Base-by-base conservation (phyloP, 1,140 invertebrate genomes). In the Brachionus asplanchnoidis region DNA sequence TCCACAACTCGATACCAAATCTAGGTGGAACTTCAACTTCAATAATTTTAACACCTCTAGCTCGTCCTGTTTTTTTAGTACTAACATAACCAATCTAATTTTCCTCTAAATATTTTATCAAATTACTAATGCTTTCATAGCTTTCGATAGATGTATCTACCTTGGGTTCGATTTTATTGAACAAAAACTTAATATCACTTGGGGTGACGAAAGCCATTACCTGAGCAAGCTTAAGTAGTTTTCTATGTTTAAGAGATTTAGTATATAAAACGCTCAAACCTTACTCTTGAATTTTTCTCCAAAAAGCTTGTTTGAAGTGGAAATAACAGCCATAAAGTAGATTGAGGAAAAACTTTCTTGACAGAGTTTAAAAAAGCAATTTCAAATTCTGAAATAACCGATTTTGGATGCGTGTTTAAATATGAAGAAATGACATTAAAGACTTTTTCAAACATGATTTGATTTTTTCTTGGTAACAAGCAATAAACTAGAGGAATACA, bases 201-300 rank as follows among this genome's bases (percentile, higher is more conserved):
- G 36, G 36, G 1, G 68, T 2, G 7, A 73, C n/a, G n/a, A 44
- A 73, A 73, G 36, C 36, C 17, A 0, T 73, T n/a, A n/a, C n/a
- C n/a, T n/a, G 28, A 73, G 68, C n/a, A 17, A 73, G 36, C 36
- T 73, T 73, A 9, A 73, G 36, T 40, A 73, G 17, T 73, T 73
- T 73, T 40, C 68, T 73, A 73, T 73, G 36, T 14, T 11, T 26
- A 68, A n/a, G 26, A 68, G 65, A 68, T 42, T 44, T 40, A 9
- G 26, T 40, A 40, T 20, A 73, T n/a, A 73, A 6, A n/a, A 17
- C n/a, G 28, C 44, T 78, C 7, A 78, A 50, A 40, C 75, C 46
- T 14, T 53, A 53, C 4, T 50, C 44, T 78, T 78, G 75, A 32
- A 78, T 78, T 53, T 78, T 78, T 78, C 75, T 50, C 75, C 75